Conservation (phyloP, 2,888 invertebrate genomes). For the Dryocosmus kuriphilus region DNA sequence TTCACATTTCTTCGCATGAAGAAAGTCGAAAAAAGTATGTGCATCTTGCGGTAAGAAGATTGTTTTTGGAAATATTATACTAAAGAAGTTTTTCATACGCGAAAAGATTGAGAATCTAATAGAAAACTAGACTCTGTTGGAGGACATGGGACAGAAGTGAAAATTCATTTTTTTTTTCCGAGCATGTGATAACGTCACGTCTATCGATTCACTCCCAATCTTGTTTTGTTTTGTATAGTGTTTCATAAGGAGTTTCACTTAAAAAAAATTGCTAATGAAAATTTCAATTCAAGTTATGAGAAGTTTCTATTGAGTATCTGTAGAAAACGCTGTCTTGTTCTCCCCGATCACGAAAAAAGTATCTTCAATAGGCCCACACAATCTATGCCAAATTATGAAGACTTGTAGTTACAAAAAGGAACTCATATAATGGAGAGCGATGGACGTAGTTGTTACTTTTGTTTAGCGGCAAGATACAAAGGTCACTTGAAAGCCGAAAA, state of each 20-base stretch:
- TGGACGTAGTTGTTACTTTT: constrained; percentile 32
- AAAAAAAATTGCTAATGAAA: constrained; percentile 4
- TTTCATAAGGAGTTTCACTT: too few species aligned
- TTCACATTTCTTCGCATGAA: not conserved
- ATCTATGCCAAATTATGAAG: constrained; percentile 39
- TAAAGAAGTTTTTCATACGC: constrained; percentile 39
- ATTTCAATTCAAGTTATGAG: constrained; percentile 8
- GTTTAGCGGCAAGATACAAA: constrained; percentile 40
- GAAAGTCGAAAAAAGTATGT: too few species aligned
- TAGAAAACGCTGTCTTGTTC: constrained; percentile 23
- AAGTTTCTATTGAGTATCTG: constrained; percentile 35
- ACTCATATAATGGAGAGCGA: not conserved
- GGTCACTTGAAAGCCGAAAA: constrained; percentile 29
- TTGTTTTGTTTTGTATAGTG: too few species aligned
- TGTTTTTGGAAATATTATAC: constrained; percentile 14
- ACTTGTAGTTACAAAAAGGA: constrained; percentile 31
- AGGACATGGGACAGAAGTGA: too few species aligned
- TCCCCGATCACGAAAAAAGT: constrained; percentile 38
- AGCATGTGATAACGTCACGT: too few species aligned
- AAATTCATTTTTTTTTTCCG: too few species aligned
- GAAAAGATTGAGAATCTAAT: constrained; percentile 27
- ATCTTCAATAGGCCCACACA: constrained; percentile 34
- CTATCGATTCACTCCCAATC: too few species aligned
- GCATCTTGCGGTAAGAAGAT: constrained; percentile 16
- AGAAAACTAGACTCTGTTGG: too few species aligned